These are phyloP conservation scores for Gila orcuttii DNA, from an alignment of 2,113 vertebrate species.

Conservation along the genomic window DNA sequence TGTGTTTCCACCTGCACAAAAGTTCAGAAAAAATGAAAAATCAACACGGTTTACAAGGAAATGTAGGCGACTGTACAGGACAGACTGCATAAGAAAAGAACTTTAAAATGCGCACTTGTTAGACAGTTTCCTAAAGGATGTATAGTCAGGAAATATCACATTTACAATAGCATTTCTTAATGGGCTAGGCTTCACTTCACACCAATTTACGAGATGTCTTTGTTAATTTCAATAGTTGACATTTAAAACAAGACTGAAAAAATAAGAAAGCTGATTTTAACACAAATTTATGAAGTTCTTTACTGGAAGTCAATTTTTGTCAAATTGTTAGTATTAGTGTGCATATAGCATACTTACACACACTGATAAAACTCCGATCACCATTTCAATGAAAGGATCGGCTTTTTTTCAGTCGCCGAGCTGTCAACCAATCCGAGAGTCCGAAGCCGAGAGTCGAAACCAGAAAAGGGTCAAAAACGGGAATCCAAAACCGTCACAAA, in stretches of 20 bases:
- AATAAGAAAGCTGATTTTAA: background rate
- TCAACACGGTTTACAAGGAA: background rate
- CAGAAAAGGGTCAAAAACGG: background rate
- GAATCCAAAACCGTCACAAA: background rate
- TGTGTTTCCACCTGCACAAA: background rate
- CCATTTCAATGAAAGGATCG: background rate
- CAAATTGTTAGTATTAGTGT: background rate
- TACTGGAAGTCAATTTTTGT: background rate
- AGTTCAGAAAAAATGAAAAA: background rate
- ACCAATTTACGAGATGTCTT: background rate
- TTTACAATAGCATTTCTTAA: background rate
- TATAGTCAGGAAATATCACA: background rate
- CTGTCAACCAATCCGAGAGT: background rate
- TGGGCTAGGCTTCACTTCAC: background rate
- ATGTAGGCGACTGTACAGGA: background rate
- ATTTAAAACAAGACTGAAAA: background rate
- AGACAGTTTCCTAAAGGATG: no score
- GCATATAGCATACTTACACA: conserved; percentile 4
- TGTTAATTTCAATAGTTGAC: background rate
- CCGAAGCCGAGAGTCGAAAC: background rate
- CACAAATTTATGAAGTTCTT: background rate
- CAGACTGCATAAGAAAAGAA: background rate
- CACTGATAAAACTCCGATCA: background rate
- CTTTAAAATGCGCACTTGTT: no score
- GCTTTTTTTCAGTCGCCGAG: background rate